Conservation (phyloP, 1,140 invertebrate species). For the Zaprionus inermis region DNA sequence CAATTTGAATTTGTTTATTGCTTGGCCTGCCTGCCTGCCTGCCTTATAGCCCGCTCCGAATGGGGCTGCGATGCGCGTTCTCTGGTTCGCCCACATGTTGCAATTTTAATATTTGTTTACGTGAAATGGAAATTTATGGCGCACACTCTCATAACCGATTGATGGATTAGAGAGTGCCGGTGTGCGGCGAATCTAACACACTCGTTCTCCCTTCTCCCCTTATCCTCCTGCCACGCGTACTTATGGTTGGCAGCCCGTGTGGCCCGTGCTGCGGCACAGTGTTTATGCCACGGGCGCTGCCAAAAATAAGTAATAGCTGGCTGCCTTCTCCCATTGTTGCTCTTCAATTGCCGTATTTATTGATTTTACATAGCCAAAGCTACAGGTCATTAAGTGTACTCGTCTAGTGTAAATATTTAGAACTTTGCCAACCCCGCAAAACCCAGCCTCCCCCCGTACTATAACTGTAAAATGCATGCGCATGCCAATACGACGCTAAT, state of each 20-base stretch:
- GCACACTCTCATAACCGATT: slow-evolving; percentile 67
- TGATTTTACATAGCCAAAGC: slow-evolving; percentile 53
- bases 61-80: too few relatives aligned
- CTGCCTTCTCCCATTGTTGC: slow-evolving; percentile 19
- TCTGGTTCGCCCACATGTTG: slow-evolving; percentile 66
- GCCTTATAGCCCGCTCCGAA: too few relatives aligned
- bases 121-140: slow-evolving; percentile 69
- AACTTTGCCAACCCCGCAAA: slow-evolving; percentile 4
- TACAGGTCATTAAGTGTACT: slow-evolving; percentile 58
- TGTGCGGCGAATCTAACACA: not conserved
- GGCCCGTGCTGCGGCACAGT: slow-evolving; percentile 23
- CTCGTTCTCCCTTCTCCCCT: not conserved
- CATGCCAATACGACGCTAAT: slow-evolving; percentile 34
- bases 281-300: slow-evolving; percentile 58
- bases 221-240: not conserved
- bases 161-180: slow-evolving; percentile 67
- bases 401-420: slow-evolving; percentile 50
- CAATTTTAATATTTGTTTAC: slow-evolving; percentile 80
- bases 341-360: slow-evolving; percentile 50
- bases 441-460: not conserved
- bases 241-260: slow-evolving; percentile 3
- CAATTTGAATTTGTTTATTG: slow-evolving; percentile 73
- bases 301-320: slow-evolving; percentile 42
- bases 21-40: too few relatives aligned
- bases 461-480: slow-evolving; percentile 43